Conservation (phyloP, 2,888 invertebrate species). For the Acanthosepion lycidas region DNA sequence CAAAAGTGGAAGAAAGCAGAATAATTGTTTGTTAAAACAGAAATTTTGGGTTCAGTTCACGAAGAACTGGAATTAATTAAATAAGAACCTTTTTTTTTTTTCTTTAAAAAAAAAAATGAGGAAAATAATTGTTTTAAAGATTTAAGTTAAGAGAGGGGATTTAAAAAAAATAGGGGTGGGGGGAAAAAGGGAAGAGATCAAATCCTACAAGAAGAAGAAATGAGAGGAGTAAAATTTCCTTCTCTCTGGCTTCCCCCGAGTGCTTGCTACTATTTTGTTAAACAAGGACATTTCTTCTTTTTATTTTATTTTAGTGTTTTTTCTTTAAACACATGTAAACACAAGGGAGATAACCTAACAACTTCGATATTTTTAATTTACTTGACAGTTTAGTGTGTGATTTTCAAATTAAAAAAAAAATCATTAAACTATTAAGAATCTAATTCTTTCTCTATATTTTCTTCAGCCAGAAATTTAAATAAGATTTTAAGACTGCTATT, state of each 20-base stretch:
- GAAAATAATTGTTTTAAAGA: background rate
- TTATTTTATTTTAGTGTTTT: background rate
- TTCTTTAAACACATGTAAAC: conserved; percentile 10
- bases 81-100: background rate
- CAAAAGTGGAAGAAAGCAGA: background rate
- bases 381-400: background rate
- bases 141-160: too few relatives aligned
- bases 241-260: conserved; percentile 24
- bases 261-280: conserved; percentile 33
- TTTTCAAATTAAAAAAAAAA: background rate
- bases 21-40: background rate
- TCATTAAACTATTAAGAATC: too few relatives aligned
- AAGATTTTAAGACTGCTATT: too few relatives aligned
- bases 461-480: too few relatives aligned
- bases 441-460: too few relatives aligned
- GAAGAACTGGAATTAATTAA: background rate
- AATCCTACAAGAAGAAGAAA: background rate
- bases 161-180: background rate
- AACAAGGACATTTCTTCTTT: conserved; percentile 1
- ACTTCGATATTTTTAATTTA: conserved; percentile 3
- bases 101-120: background rate
- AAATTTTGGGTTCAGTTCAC: background rate
- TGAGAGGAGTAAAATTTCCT: background rate
- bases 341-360: background rate
- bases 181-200: background rate